These are phyloP conservation scores for Pangasius krempfi DNA, from an alignment of 2,797 vertebrate species.

Conservation along the genomic window DNA sequence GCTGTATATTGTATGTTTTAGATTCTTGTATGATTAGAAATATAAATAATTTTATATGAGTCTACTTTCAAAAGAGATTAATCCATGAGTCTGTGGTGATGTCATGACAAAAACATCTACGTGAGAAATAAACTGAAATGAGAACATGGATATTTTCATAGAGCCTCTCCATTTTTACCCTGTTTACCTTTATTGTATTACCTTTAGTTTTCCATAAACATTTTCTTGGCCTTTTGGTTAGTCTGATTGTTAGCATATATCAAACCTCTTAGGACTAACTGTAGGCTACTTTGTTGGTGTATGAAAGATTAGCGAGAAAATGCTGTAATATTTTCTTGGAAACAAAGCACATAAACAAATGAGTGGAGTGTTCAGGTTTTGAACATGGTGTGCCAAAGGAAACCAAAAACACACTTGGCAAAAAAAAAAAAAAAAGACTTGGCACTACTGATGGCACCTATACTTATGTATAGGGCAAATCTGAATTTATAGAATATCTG, in stretches of 20 bases:
- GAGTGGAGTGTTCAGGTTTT: not conserved
- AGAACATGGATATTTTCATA: not conserved
- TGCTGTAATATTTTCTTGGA: not conserved
- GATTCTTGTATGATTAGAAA: not conserved
- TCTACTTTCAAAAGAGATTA: not conserved
- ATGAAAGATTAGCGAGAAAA: not conserved
- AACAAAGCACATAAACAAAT: not conserved
- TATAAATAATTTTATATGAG: not conserved
- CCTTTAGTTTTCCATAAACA: not conserved
- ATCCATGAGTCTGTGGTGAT: not conserved
- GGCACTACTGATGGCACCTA: no score
- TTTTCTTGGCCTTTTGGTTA: not conserved
- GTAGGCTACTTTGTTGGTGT: not conserved
- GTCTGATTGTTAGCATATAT: not conserved
- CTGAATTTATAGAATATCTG: not conserved
- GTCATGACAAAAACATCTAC: not conserved
- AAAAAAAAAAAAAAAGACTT: not conserved
- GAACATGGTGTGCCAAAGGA: not conserved
- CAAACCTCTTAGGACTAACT: not conserved
- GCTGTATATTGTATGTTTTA: not conserved
- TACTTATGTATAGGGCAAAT: not conserved
- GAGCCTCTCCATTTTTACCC: not conserved
- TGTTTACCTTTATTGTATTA: not conserved
- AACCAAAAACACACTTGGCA: not conserved
- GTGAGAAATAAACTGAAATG: slow-evolving; percentile 2